A percentile compares a stretch with the other conserved stretches of the same genome.
phyloP scores from a whole-genome alignment of 2,888 invertebrate species.

The Seira sanloemensis region DNA sequence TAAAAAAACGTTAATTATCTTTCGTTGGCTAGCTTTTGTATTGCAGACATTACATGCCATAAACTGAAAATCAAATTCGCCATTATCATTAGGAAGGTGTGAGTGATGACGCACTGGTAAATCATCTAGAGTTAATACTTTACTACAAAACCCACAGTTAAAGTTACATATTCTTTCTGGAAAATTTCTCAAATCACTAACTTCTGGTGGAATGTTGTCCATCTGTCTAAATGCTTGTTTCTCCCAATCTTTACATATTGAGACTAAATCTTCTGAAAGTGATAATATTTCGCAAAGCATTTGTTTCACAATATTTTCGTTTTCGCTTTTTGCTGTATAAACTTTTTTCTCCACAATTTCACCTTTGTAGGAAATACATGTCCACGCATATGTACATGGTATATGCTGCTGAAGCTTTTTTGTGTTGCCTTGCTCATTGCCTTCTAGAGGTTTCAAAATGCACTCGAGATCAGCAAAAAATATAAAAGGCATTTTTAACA shows the following conservation, averaged over 20 bases:
- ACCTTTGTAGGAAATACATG: background rate
- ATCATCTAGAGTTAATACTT: background rate
- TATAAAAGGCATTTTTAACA: background rate
- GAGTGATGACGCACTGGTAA: background rate
- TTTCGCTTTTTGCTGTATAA: background rate
- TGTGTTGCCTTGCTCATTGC: background rate
- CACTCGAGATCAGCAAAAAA: slow-evolving; percentile 10
- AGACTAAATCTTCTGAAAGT: background rate
- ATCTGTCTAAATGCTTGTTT: background rate
- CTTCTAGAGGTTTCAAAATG: background rate
- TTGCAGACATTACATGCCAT: background rate
- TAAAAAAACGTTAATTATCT: background rate
- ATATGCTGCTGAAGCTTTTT: slow-evolving; percentile 5
- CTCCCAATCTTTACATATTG: slow-evolving; percentile 18
- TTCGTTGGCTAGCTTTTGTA: background rate
- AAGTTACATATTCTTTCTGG: background rate
- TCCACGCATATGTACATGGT: background rate
- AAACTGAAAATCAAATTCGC: slow-evolving; percentile 15
- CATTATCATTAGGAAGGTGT: background rate
- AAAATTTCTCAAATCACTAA: background rate
- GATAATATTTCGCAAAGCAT: background rate
- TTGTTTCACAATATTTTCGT: slow-evolving; percentile 15
- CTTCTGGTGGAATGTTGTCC: background rate
- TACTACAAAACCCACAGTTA: background rate
- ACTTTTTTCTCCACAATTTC: slow-evolving; percentile 9